Percentiles rank a stretch among this genome's conserved stretches.
These are phyloP conservation scores for Cheilosia grossa DNA, from an alignment of 2,888 invertebrate species.

Conservation along the genomic window DNA sequence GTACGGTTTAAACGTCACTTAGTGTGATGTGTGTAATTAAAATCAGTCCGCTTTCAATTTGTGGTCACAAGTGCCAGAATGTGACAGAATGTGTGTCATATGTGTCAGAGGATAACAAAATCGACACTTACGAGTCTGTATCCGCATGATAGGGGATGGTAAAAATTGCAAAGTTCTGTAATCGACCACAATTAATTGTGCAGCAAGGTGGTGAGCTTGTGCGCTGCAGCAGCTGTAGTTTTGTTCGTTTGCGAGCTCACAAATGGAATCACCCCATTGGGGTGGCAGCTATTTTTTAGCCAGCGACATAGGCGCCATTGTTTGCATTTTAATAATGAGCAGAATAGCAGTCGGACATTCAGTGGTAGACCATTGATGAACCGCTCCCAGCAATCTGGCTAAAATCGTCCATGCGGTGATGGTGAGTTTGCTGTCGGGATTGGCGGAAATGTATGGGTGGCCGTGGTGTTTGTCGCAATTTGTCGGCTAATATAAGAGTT, in stretches of 20 bases:
- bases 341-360: slow-evolving; percentile 49
- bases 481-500: slow-evolving; percentile 3
- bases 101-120: slow-evolving; percentile 48
- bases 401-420: slow-evolving; percentile 36
- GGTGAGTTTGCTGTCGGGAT: slow-evolving; percentile 50
- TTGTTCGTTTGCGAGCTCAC: neutral
- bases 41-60: slow-evolving; percentile 41
- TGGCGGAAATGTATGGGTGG: slow-evolving; percentile 18
- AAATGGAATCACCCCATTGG: slow-evolving; percentile 17
- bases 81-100: slow-evolving; percentile 47
- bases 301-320: slow-evolving; percentile 14
- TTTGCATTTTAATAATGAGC: slow-evolving; percentile 57
- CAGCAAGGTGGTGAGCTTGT: slow-evolving; percentile 21
- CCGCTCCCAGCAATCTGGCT: slow-evolving; percentile 69
- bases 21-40: slow-evolving; percentile 70
- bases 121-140: slow-evolving; percentile 31
- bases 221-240: slow-evolving; percentile 17
- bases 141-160: neutral
- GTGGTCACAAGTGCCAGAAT: slow-evolving; percentile 36
- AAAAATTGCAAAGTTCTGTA: slow-evolving; percentile 67
- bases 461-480: neutral
- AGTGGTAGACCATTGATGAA: slow-evolving; percentile 66
- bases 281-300: slow-evolving; percentile 25
- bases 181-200: slow-evolving; percentile 73
- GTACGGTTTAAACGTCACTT: slow-evolving; percentile 64